Conservation (phyloP, 2,888 invertebrate species). For the Asteroscopus sphinx region DNA sequence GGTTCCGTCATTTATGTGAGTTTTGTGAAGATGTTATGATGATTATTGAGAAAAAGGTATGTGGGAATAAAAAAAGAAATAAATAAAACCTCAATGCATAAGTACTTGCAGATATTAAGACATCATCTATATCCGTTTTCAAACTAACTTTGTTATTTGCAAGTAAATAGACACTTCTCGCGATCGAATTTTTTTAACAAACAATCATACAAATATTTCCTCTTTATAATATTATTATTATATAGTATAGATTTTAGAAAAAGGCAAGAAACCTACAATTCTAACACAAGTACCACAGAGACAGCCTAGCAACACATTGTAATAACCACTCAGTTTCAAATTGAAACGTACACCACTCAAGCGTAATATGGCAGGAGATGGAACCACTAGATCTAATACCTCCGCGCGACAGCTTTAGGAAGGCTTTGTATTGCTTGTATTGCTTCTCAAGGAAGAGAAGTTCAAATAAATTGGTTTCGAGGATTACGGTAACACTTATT, state of each 20-base stretch:
- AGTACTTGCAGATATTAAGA: too few species aligned
- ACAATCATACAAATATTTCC: too few species aligned
- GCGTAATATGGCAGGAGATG: constrained; percentile 36
- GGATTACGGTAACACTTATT: constrained; percentile 16
- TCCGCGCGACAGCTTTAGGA: constrained; percentile 27
- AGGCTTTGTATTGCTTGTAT: constrained; percentile 30
- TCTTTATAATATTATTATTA: too few species aligned
- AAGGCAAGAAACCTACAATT: too few species aligned
- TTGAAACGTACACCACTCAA: constrained; percentile 35
- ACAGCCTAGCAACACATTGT: not conserved
- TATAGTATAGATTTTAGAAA: too few species aligned
- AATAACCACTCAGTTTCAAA: constrained; percentile 33
- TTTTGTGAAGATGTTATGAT: constrained; percentile 2
- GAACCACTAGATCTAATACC: constrained; percentile 45
- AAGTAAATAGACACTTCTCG: too few species aligned
- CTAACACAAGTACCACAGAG: not conserved
- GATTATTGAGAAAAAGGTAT: not conserved
- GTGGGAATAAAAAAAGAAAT: not conserved
- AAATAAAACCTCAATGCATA: too few species aligned
- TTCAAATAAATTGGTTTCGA: constrained; percentile 46
- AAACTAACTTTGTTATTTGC: too few species aligned
- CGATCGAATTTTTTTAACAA: too few species aligned
- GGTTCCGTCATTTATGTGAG: constrained; percentile 25
- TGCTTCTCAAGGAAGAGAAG: constrained; percentile 20
- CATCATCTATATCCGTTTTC: too few species aligned